Base-by-base conservation (phyloP, 1,140 invertebrate genomes). In the Colletes gigas region DNA sequence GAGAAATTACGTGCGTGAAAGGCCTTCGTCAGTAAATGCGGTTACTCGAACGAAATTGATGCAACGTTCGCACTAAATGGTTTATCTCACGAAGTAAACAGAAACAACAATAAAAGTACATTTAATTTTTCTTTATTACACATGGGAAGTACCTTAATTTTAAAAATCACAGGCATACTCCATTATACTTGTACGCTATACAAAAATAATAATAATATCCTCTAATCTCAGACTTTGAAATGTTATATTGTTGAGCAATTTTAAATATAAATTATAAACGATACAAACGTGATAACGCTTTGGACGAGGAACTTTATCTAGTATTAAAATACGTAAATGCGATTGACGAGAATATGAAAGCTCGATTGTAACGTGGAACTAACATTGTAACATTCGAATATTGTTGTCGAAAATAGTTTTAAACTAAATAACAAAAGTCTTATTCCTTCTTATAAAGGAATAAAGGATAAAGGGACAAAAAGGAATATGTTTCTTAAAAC, bases 1-100 rank as follows among this genome's bases (percentile, higher is more conserved):
- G 77, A 55, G 19, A 62, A 47, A 63, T 60, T 80, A 59, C 55
- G 54, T 71, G 19, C 17, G 67, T 30, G 12, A 78, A 44, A 69
- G 41, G 19, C 39, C 17, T 60, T 62, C 71, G 15, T 8, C 17
- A 10, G 39, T 8, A 39, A 41, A 4, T 14, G 21, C 21, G 47
- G 19, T 21, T 41, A 41, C 21, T 17, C 6, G 9, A 14, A 15
- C 6, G 9, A 8, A 63, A 60, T 63, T 60, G 10, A 63, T 4
- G 5, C 21, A 63, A 63, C 10, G 41, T 59, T 59, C 12, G 15
- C 15, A 47, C 7, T 17, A 47, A 39, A 21, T 57, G 17, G 9
- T 10, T 3, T 10, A 19, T 59, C 17, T 15, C 21, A 39, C 47
- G 7, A n/a, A 73, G 50, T 17, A 52, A 52, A 5, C 52, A 50